A percentile compares a stretch with the other conserved stretches of the same genome.
These are phyloP conservation scores for Pyralis farinalis DNA, from an alignment of 2,888 invertebrate genomes.

Conservation along the genomic window DNA sequence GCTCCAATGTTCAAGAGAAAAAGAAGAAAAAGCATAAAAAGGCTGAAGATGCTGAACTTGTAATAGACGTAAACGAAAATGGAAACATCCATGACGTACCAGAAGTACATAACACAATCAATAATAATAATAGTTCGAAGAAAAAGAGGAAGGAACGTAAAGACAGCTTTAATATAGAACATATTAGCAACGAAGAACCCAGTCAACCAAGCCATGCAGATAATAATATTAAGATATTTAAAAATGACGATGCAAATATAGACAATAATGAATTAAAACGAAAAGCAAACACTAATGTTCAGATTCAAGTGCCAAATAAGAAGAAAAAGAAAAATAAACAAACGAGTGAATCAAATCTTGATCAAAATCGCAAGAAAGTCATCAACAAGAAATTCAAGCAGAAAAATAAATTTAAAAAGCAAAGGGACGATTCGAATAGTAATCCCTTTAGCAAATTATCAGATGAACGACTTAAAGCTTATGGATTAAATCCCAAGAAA, in stretches of 20 bases:
- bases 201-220: constrained; percentile 29
- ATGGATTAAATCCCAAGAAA: constrained; percentile 95
- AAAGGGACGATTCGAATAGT: constrained; percentile 30
- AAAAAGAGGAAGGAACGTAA: constrained; percentile 42
- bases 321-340: constrained; percentile 34
- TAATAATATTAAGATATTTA: constrained; percentile 20
- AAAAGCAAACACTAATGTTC: constrained; percentile 20
- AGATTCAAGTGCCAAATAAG: constrained; percentile 24
- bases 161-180: constrained; percentile 39
- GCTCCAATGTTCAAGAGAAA: neutral
- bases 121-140: constrained; percentile 13
- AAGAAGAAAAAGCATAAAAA: constrained; percentile 10
- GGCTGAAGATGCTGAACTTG: neutral
- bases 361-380: constrained; percentile 20
- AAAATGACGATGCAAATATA: constrained; percentile 19
- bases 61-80: constrained; percentile 13
- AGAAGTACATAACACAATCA: constrained; percentile 4
- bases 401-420: constrained; percentile 38
- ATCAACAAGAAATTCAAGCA: constrained; percentile 37
- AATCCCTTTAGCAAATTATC: constrained; percentile 76
- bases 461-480: constrained; percentile 92
- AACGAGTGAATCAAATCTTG: constrained; percentile 13
- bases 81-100: constrained; percentile 8
- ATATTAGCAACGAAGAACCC: constrained; percentile 31
- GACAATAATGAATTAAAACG: constrained; percentile 20